Base-by-base conservation (phyloP, 2,113 vertebrate genomes). In the Cinclus cinclus region DNA sequence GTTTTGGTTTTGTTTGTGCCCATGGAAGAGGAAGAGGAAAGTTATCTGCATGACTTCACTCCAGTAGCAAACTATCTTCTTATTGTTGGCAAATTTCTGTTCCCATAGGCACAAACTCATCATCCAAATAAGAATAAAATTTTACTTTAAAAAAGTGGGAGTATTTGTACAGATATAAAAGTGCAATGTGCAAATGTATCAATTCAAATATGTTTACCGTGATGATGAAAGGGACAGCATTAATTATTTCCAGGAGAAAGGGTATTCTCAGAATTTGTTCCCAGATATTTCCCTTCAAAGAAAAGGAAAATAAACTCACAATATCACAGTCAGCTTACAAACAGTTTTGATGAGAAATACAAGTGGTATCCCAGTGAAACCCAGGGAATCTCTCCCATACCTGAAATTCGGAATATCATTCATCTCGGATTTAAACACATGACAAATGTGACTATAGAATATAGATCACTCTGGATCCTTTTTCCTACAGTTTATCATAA, bases 171-270 rank as follows among this genome's bases (percentile, higher is more conserved):
- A 74, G 50, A 27, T 74, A 19, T 41, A 52, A 41, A 83, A 74
- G 19, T 42, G 30, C 30, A 77, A 30, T 52, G 33, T 81, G 53
- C 5, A 91, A 60, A 63, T 42, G 28, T 47, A 86, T 87, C 76
- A 83, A 92, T 50, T 65, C 39, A 90, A 79, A 58, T 33, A 52
- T 17, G 92, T 96, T 98, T 98, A 98, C 98, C 92, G 98, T 98
- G 92, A 98, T 97, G 92, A 98, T 98, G 97, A 99, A 99, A 62
- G 98, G 98, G 79, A 99, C 98, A 12, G 98, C 98, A 90, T 98
- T 98, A 89, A 98, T 98, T 94, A 98, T 97, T 98, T 99, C 98
- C 97, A 99, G 95, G 58, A 99, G 97, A 95, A 98, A 98, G 27
- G 98, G 97, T 96, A 98, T 97, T 91, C 98, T 97, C 93, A 98